A percentile compares a stretch with the other conserved stretches of the same genome.
Conservation (phyloP, 2,888 invertebrate genomes). For the Timandra comae region DNA sequence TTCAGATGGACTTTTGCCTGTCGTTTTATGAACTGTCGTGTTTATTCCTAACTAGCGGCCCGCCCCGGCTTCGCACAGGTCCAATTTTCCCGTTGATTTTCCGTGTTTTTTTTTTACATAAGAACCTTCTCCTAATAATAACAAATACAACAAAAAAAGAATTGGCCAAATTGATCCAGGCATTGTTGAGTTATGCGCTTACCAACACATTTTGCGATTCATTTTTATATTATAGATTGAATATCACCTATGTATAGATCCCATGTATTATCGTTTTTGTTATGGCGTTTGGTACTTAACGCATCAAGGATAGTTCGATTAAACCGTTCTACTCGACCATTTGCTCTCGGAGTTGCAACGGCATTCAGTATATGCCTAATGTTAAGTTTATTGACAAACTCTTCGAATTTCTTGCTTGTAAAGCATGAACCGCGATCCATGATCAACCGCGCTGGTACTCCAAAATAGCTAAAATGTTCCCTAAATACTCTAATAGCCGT, state of each 20-base stretch:
- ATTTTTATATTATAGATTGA: too few species aligned
- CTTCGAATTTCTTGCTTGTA: conserved; percentile 6
- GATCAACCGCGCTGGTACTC: conserved; percentile 4
- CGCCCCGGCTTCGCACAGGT: too few species aligned
- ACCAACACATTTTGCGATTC: too few species aligned
- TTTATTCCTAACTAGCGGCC: not conserved
- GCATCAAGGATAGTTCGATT: conserved; percentile 3
- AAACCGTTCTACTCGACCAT: conserved; percentile 3
- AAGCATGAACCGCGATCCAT: conserved; percentile 7
- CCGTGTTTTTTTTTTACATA: too few species aligned
- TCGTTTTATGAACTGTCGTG: not conserved
- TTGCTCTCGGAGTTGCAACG: conserved; percentile 10
- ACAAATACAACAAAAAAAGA: too few species aligned
- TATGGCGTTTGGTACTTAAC: not conserved
- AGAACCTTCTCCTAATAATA: too few species aligned
- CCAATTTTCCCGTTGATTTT: too few species aligned
- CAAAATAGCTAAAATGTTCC: conserved; percentile 4
- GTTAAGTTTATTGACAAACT: conserved; percentile 1
- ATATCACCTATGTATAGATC: conserved; percentile 1
- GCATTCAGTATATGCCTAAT: conserved; percentile 11
- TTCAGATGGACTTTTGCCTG: not conserved
- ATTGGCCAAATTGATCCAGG: too few species aligned
- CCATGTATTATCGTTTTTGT: conserved; percentile 2
- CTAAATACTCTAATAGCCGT: not conserved
- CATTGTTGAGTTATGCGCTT: too few species aligned